These are phyloP conservation scores for Potorous gilbertii DNA, from an alignment of 2,797 vertebrate genomes.

Conservation along the genomic window DNA sequence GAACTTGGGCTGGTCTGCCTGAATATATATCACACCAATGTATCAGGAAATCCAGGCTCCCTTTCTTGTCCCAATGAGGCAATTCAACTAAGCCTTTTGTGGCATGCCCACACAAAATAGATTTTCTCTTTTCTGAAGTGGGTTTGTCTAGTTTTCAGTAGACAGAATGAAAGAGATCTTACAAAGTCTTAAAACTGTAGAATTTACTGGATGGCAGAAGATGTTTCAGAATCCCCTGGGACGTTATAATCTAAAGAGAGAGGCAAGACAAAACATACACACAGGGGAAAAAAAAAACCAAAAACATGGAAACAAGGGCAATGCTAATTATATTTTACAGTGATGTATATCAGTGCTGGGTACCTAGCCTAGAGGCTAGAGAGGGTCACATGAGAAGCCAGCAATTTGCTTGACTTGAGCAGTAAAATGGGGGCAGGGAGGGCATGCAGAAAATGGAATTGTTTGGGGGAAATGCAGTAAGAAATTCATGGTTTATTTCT, in stretches of 20 bases:
- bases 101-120: neutral
- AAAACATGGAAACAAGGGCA: neutral
- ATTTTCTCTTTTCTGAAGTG: neutral
- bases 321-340: neutral
- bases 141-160: neutral
- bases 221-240: neutral
- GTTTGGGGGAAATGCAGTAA: neutral
- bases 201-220: neutral
- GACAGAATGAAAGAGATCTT: neutral
- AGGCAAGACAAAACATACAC: neutral
- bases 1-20: neutral
- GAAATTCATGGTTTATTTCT: neutral
- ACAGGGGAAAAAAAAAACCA: neutral
- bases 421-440: neutral
- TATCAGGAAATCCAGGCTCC: neutral
- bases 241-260: neutral
- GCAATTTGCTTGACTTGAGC: neutral
- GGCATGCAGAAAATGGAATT: neutral
- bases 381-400: neutral
- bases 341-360: neutral
- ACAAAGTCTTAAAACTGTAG: neutral
- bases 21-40: neutral
- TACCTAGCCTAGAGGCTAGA: neutral
- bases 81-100: neutral
- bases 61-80: neutral